Evolutionary conservation across 2,888 invertebrate species (phyloP).

Genomic region (Caenorhabditis sp.): DNA sequence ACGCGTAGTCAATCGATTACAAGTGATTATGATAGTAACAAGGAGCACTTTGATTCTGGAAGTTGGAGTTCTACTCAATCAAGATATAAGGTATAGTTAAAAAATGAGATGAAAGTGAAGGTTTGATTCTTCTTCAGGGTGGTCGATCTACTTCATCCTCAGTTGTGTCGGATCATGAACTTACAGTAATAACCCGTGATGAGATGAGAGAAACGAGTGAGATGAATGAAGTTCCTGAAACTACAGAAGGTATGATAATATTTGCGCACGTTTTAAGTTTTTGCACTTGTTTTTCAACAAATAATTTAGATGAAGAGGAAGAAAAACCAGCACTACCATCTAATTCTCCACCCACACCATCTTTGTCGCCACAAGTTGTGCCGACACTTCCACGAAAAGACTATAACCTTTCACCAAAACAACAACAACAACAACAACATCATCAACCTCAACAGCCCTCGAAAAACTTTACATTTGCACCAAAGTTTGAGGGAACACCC

Average conservation of each 20-base stretch:
- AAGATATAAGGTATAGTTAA: conserved; percentile 24
- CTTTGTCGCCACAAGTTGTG: conserved; percentile 10
- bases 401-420: conserved; percentile 31
- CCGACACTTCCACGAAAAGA: conserved; percentile 38
- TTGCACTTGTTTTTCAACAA: not conserved
- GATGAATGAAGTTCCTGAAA: conserved; percentile 32
- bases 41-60: conserved; percentile 61
- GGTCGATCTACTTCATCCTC: conserved; percentile 32
- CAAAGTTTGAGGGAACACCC: conserved; percentile 20
- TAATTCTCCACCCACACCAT: conserved; percentile 28
- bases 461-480: conserved; percentile 11
- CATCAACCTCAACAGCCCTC: not conserved
- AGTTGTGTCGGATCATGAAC: conserved; percentile 36
- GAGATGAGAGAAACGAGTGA: conserved; percentile 35
- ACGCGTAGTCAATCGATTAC: conserved; percentile 58
- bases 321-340: conserved; percentile 18
- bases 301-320: conserved; percentile 21
- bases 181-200: conserved; percentile 13
- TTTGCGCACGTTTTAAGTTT: not conserved
- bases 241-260: conserved; percentile 26
- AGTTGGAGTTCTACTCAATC: conserved; percentile 61
- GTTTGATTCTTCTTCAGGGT: conserved; percentile 10
- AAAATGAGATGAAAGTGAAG: not conserved
- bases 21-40: conserved; percentile 62
- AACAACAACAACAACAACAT: not conserved